Evolutionary conservation across 2,797 vertebrate species (phyloP).

Genomic region (Cetoscarus ocellatus): DNA sequence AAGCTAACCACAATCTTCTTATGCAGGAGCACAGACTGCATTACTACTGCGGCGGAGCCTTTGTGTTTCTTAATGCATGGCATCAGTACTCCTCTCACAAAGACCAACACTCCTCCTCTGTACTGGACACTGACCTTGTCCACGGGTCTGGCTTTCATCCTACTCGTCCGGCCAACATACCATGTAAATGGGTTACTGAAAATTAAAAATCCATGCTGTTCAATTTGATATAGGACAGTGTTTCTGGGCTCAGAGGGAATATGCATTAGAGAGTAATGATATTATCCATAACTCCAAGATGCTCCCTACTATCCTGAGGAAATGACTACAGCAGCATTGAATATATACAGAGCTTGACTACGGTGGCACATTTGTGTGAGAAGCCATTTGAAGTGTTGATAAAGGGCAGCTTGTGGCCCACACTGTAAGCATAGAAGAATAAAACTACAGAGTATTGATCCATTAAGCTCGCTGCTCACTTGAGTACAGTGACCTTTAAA

Average conservation of each 20-base stretch:
- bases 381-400: constrained; percentile 2
- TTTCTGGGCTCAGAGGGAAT: constrained; percentile 55
- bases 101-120: constrained; percentile 35
- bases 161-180: constrained; percentile 64
- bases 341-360: constrained; percentile 29
- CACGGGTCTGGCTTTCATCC: constrained; percentile 61
- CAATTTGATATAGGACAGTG: constrained; percentile 67
- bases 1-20: background rate
- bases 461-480: background rate
- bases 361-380: constrained; percentile 11
- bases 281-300: constrained; percentile 67
- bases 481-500: constrained; percentile 2
- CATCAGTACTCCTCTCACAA: constrained; percentile 66
- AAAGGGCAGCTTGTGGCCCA: constrained; percentile 7
- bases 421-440: background rate
- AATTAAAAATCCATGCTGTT: constrained; percentile 79
- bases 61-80: constrained; percentile 17
- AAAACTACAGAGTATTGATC: background rate
- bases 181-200: constrained; percentile 78
- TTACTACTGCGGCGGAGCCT: constrained; percentile 14
- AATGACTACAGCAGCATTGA: constrained; percentile 27
- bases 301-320: constrained; percentile 15
- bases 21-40: constrained; percentile 5
- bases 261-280: constrained; percentile 72
- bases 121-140: constrained; percentile 69